Evolutionary conservation across 2,797 vertebrate species (phyloP).

Genomic region (Lagorchestes hirsutus): DNA sequence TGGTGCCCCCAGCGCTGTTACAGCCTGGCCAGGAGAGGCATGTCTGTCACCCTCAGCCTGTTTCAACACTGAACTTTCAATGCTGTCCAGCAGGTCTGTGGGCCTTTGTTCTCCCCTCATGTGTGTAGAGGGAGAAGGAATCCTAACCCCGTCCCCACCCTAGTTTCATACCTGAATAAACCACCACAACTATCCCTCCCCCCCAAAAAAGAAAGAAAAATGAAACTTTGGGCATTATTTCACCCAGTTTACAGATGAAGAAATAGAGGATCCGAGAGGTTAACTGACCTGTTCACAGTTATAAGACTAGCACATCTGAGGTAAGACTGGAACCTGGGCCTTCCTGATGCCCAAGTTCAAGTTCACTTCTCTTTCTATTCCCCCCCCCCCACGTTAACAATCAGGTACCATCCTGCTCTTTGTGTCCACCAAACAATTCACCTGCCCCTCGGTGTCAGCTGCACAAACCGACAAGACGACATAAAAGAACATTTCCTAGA

Average conservation of each 20-base stretch:
- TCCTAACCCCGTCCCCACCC: background rate
- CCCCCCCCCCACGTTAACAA: background rate
- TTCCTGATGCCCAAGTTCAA: background rate
- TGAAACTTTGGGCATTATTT: background rate
- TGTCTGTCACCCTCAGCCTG: background rate
- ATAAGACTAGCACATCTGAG: background rate
- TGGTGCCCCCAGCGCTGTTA: too few relatives aligned
- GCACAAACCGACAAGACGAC: background rate
- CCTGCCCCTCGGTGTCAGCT: background rate
- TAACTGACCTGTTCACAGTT: background rate
- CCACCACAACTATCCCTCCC: too few relatives aligned
- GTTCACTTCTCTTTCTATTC: background rate
- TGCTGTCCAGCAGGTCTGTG: background rate
- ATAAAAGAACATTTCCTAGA: background rate
- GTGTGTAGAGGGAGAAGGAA: fast-evolving
- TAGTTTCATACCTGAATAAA: too few relatives aligned
- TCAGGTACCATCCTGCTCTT: background rate
- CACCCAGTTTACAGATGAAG: background rate
- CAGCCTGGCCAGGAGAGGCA: background rate
- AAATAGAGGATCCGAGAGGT: background rate
- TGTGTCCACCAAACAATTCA: background rate
- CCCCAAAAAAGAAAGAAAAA: background rate
- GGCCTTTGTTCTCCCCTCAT: background rate
- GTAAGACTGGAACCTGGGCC: background rate
- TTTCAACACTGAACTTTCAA: background rate